phyloP scores from a whole-genome alignment of 2,797 vertebrate genomes.

The Galago senegalensis region DNA sequence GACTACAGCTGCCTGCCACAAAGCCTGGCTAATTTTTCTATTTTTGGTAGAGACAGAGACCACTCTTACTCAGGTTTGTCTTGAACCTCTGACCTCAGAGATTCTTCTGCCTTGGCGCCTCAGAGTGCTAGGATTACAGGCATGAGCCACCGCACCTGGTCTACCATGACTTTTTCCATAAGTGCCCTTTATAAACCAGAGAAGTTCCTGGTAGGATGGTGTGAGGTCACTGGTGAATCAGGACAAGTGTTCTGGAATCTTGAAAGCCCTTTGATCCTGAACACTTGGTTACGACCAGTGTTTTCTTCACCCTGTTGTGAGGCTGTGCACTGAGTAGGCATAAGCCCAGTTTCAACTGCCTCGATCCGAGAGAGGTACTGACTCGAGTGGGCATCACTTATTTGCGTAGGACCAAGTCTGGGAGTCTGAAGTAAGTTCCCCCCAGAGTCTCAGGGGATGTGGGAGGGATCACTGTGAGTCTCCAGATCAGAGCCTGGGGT shows the following conservation, averaged over 20 bases:
- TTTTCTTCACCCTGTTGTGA: background rate
- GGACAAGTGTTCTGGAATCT: background rate
- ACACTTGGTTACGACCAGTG: background rate
- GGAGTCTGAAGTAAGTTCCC: background rate
- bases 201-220: background rate
- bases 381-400: background rate
- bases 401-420: too few relatives aligned
- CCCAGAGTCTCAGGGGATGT: background rate
- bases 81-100: too few relatives aligned
- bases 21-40: too few relatives aligned
- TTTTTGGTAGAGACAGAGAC: too few relatives aligned
- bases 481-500: background rate
- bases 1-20: too few relatives aligned
- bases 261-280: background rate
- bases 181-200: background rate
- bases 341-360: background rate
- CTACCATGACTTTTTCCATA: background rate
- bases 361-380: background rate
- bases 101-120: too few relatives aligned
- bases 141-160: too few relatives aligned
- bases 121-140: too few relatives aligned
- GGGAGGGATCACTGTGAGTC: background rate
- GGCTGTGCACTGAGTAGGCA: background rate
- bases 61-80: too few relatives aligned
- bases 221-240: conserved; percentile 51